phyloP scores from a whole-genome alignment of 2,113 vertebrate genomes.

The Coreoperca whiteheadi region DNA sequence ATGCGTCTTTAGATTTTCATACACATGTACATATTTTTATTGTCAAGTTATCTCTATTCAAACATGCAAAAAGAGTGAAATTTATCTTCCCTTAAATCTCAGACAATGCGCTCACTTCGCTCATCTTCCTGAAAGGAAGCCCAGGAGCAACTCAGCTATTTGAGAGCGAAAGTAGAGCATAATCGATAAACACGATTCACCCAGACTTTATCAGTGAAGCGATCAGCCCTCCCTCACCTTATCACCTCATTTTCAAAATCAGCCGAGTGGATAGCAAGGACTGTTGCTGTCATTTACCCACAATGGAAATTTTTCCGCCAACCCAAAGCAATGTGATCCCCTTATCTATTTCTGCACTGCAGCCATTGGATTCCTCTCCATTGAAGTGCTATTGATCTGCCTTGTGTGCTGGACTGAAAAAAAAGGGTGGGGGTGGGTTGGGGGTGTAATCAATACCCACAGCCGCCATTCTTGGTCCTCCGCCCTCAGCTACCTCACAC shows the following conservation, averaged over 20 bases:
- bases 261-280: background rate
- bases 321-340: slow-evolving; percentile 59
- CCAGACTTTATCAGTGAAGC: slow-evolving; percentile 16
- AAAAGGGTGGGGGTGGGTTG: background rate
- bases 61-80: too few species aligned
- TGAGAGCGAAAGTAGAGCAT: too few species aligned
- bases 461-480: slow-evolving; percentile 16
- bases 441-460: slow-evolving; percentile 49
- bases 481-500: slow-evolving; percentile 13
- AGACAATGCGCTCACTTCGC: too few species aligned
- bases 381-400: slow-evolving; percentile 68
- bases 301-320: slow-evolving; percentile 32
- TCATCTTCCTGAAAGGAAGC: too few species aligned
- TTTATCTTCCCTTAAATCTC: too few species aligned
- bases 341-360: slow-evolving; percentile 65
- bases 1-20: too few species aligned
- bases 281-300: slow-evolving; percentile 40
- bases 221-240: slow-evolving; percentile 10
- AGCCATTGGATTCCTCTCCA: slow-evolving; percentile 51
- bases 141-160: too few species aligned
- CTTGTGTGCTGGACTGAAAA: slow-evolving; percentile 25
- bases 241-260: slow-evolving; percentile 24
- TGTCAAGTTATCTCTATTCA: too few species aligned
- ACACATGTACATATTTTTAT: too few species aligned
- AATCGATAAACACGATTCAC: too few species aligned